These are phyloP conservation scores for Portevinia maculata DNA, from an alignment of 2,888 invertebrate species.

Conservation along the genomic window DNA sequence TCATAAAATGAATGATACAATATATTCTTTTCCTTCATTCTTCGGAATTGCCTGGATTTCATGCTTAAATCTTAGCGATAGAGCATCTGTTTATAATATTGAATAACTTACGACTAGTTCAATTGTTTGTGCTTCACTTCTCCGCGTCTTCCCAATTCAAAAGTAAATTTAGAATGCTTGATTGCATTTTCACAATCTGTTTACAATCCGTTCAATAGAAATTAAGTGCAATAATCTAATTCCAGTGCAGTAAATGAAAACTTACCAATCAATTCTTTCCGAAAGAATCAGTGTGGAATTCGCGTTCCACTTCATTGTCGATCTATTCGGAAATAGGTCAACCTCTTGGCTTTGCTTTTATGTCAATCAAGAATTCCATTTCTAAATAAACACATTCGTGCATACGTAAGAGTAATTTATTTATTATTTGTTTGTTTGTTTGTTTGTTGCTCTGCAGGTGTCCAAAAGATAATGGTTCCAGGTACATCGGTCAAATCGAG, in stretches of 20 bases:
- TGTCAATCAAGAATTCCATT: conserved; percentile 37
- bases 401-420: too few relatives aligned
- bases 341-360: conserved; percentile 16
- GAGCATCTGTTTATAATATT: background rate
- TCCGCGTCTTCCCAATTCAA: background rate
- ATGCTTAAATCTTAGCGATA: background rate
- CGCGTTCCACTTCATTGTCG: conserved; percentile 21
- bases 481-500: conserved; percentile 94
- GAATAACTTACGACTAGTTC: background rate
- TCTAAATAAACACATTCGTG: conserved; percentile 23
- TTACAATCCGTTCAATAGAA: background rate
- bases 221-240: background rate
- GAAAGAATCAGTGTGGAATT: conserved; percentile 22
- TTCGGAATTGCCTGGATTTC: background rate
- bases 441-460: conserved; percentile 84
- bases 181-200: background rate
- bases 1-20: too few relatives aligned
- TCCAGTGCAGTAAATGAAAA: conserved; percentile 3
- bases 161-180: background rate
- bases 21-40: too few relatives aligned
- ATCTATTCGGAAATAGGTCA: conserved; percentile 41
- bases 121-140: background rate
- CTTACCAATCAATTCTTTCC: background rate
- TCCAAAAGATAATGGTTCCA: conserved; percentile 96
- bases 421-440: background rate